Evolutionary conservation across 2,797 vertebrate genomes (phyloP).

Genomic region (Erpetoichthys calabaricus): DNA sequence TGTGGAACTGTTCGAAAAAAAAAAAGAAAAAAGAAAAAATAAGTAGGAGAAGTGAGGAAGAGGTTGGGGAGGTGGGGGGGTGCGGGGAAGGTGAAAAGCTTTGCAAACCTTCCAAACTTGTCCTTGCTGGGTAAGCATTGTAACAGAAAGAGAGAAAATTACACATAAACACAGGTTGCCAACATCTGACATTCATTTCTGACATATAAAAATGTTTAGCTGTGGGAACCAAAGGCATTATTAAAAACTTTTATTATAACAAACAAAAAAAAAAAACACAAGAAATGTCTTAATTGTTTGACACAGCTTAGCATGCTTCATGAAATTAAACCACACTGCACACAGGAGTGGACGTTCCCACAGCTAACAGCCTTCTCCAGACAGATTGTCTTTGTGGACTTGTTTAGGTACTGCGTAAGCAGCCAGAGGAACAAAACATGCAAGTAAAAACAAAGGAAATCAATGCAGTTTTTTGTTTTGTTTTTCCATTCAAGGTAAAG

Average conservation of each 20-base stretch:
- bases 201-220: constrained; percentile 31
- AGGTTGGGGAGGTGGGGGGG: constrained; percentile 8
- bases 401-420: constrained; percentile 6
- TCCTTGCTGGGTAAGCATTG: constrained; percentile 99
- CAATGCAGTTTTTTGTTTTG: constrained; percentile 1
- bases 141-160: constrained; percentile 96
- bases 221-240: constrained; percentile 37
- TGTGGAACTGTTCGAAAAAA: constrained; percentile 67
- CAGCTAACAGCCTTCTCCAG: constrained; percentile 8
- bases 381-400: constrained; percentile 1
- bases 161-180: constrained; percentile 68
- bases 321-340: too few species aligned
- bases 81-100: constrained; percentile 93
- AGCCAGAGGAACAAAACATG: constrained; percentile 17
- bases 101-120: constrained; percentile 99
- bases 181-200: constrained; percentile 37
- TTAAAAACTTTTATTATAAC: too few species aligned
- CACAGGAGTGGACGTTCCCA: background rate
- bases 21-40: constrained; percentile 32
- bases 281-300: too few species aligned
- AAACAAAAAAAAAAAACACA: too few species aligned
- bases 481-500: background rate
- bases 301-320: too few species aligned
- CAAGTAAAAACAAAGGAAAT: constrained; percentile 13
- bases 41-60: constrained; percentile 2